These are phyloP conservation scores for Erynnis tages DNA, from an alignment of 2,888 invertebrate genomes.

Conservation along the genomic window DNA sequence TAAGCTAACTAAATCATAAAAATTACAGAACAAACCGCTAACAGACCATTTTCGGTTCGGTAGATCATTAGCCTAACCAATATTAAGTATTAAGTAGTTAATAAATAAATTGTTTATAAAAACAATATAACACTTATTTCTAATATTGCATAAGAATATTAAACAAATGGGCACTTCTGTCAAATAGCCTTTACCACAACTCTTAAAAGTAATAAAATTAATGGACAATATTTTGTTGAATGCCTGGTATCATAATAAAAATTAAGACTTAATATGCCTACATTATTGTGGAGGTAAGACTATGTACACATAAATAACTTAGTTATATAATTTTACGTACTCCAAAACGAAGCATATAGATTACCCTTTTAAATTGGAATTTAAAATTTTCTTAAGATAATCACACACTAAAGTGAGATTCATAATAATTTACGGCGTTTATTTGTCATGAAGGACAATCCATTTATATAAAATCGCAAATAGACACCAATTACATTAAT, in stretches of 20 bases:
- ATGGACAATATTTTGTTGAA: conserved; percentile 41
- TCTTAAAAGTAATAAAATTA: conserved; percentile 36
- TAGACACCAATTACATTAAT: conserved; percentile 24
- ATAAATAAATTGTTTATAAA: conserved; percentile 74
- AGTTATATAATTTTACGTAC: conserved; percentile 34
- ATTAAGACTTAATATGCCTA: conserved; percentile 17
- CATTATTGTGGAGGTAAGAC: conserved; percentile 24
- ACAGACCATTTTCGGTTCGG: conserved; percentile 45
- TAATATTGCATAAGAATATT: conserved; percentile 79
- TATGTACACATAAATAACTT: conserved; percentile 43
- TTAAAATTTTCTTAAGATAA: conserved; percentile 24
- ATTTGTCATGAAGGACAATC: conserved; percentile 36
- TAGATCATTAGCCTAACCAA: conserved; percentile 55
- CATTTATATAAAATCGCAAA: conserved; percentile 27
- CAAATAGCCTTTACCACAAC: conserved; percentile 40
- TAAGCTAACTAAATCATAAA: conserved; percentile 1
- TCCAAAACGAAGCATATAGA: conserved; percentile 37
- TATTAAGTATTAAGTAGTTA: conserved; percentile 52
- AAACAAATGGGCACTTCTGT: conserved; percentile 62
- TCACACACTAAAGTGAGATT: conserved; percentile 39
- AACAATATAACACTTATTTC: conserved; percentile 80
- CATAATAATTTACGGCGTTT: conserved; percentile 34
- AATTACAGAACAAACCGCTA: conserved; percentile 33
- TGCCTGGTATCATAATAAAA: conserved; percentile 33
- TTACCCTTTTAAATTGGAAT: conserved; percentile 27